A percentile compares a stretch with the other conserved stretches of the same genome.
Evolutionary conservation across 2,888 invertebrate species (phyloP).

Genomic region (Bellardia bayeri): DNA sequence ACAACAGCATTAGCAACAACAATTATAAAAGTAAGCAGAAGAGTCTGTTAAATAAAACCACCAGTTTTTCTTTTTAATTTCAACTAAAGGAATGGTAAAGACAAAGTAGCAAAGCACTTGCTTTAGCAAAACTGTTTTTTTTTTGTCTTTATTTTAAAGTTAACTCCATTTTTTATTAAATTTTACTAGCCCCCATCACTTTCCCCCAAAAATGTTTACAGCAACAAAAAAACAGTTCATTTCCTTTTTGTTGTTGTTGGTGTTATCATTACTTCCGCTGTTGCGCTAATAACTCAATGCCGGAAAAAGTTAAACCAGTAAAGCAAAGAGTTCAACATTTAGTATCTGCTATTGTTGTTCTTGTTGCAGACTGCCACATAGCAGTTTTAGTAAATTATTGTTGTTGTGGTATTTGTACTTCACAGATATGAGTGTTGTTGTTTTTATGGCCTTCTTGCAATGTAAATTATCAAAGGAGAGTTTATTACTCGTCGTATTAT

Average conservation of each 20-base stretch:
- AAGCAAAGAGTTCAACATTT: constrained; percentile 52
- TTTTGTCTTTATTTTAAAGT: neutral
- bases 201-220: constrained; percentile 72
- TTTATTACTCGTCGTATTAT: constrained; percentile 47
- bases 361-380: neutral
- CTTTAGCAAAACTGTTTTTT: constrained; percentile 7
- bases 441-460: constrained; percentile 3
- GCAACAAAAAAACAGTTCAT: constrained; percentile 79
- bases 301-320: constrained; percentile 67
- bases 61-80: constrained; percentile 44
- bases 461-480: constrained; percentile 53
- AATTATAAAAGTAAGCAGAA: neutral
- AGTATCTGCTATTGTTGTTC: constrained; percentile 5
- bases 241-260: constrained; percentile 77
- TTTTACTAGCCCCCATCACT: constrained; percentile 58
- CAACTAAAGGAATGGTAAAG: constrained; percentile 29
- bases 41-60: constrained; percentile 42
- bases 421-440: constrained; percentile 40
- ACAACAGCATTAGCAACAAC: neutral
- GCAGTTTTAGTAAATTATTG: constrained; percentile 22
- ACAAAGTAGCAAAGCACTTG: constrained; percentile 41
- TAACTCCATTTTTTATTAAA: constrained; percentile 1
- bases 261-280: constrained; percentile 79
- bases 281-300: constrained; percentile 75
- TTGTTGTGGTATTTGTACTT: neutral